These are phyloP conservation scores for Taxidea taxus DNA, from an alignment of 2,113 vertebrate genomes.

Conservation along the genomic window DNA sequence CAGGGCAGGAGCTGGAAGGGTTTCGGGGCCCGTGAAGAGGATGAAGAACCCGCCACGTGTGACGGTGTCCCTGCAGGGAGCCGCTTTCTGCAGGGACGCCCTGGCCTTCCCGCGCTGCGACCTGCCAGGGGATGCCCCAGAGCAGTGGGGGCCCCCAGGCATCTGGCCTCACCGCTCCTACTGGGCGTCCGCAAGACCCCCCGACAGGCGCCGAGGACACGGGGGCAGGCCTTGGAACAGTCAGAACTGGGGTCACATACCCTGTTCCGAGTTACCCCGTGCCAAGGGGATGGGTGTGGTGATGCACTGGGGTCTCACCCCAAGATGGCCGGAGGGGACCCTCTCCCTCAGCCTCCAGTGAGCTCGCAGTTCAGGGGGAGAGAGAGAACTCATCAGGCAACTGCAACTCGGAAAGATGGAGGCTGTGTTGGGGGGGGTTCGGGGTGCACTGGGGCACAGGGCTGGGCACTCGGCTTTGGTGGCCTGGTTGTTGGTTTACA, in stretches of 20 bases:
- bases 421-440: not conserved
- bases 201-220: not conserved
- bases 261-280: not conserved
- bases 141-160: not conserved
- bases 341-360: not conserved
- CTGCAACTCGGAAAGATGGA: fast-evolving
- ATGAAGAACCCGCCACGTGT: not conserved
- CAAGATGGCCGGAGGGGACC: not conserved
- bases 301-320: fast-evolving
- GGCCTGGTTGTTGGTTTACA: not conserved
- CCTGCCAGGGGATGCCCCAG: too few relatives aligned
- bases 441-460: not conserved
- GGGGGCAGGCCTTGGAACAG: not conserved
- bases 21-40: not conserved
- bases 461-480: not conserved
- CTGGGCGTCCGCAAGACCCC: too few relatives aligned
- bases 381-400: not conserved
- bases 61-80: not conserved
- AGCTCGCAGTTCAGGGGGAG: not conserved
- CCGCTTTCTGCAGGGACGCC: not conserved
- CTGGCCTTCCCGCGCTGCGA: not conserved
- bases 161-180: not conserved
- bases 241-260: not conserved
- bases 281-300: not conserved
- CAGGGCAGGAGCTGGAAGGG: not conserved